These are phyloP conservation scores for Brachionus koreanus DNA, from an alignment of 1,140 invertebrate genomes.

Conservation along the genomic window DNA sequence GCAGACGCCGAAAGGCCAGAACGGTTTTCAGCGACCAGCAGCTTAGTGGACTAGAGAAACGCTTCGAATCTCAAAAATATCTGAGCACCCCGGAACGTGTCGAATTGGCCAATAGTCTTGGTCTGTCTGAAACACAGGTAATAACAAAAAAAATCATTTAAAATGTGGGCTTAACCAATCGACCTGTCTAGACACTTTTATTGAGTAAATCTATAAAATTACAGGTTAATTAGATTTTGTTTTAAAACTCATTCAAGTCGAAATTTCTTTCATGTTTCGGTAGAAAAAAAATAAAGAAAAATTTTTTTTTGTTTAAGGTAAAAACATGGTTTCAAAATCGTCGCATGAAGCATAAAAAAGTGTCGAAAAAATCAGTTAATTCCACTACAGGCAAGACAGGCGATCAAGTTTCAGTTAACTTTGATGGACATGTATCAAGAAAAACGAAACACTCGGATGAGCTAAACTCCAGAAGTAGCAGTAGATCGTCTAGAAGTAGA, in stretches of 20 bases:
- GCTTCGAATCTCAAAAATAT: constrained; percentile 96
- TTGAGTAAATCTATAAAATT: constrained; percentile 38
- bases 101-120: constrained; percentile 90
- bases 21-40: constrained; percentile 98
- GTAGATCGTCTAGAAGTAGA: not conserved
- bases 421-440: constrained; percentile 27
- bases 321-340: constrained; percentile 99
- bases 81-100: constrained; percentile 95
- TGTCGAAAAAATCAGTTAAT: constrained; percentile 44
- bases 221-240: constrained; percentile 1
- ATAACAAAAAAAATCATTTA: not conserved
- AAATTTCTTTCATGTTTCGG: constrained; percentile 24
- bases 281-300: not conserved
- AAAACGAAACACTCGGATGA: constrained; percentile 25
- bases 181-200: constrained; percentile 25
- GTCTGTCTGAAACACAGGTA: constrained; percentile 86
- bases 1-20: constrained; percentile 92
- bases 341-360: constrained; percentile 60
- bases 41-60: constrained; percentile 87
- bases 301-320: constrained; percentile 60
- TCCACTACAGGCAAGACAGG: constrained; percentile 35
- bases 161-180: constrained; percentile 22
- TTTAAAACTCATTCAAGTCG: constrained; percentile 26
- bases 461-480: constrained; percentile 19
- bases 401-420: constrained; percentile 15